These are phyloP conservation scores for Acipenser transmontanus DNA, from an alignment of 2,797 vertebrate genomes.

Conservation along the genomic window DNA sequence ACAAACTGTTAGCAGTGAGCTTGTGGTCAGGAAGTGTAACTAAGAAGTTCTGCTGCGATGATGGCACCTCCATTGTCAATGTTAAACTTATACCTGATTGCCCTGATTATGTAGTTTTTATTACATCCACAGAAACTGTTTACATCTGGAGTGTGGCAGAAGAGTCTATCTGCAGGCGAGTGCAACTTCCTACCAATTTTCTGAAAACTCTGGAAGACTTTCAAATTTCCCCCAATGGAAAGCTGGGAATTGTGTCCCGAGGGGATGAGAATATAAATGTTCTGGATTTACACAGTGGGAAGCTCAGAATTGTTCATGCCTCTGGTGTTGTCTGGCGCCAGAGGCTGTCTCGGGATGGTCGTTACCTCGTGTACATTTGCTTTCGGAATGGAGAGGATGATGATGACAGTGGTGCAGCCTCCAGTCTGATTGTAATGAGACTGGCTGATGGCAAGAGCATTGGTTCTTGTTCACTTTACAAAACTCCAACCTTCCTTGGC, in stretches of 20 bases:
- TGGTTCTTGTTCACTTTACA: slow-evolving; percentile 95
- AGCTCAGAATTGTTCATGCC: slow-evolving; percentile 84
- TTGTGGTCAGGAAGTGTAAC: slow-evolving; percentile 98
- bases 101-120: slow-evolving; percentile 87
- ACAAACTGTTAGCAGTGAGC: slow-evolving; percentile 92
- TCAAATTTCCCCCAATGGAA: slow-evolving; percentile 95
- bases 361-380: slow-evolving; percentile 93
- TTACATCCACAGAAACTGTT: slow-evolving; percentile 90
- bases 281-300: slow-evolving; percentile 90
- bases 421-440: slow-evolving; percentile 93
- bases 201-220: slow-evolving; percentile 93
- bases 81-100: slow-evolving; percentile 94
- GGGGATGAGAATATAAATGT: slow-evolving; percentile 96
- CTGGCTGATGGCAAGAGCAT: slow-evolving; percentile 97
- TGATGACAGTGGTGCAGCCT: slow-evolving; percentile 82
- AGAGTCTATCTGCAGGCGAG: slow-evolving; percentile 86
- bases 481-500: slow-evolving; percentile 89
- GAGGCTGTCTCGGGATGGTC: slow-evolving; percentile 86
- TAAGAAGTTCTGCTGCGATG: slow-evolving; percentile 94
- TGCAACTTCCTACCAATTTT: slow-evolving; percentile 89
- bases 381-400: slow-evolving; percentile 85
- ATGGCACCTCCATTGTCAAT: slow-evolving; percentile 85
- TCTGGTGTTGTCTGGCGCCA: slow-evolving; percentile 91
- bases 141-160: slow-evolving; percentile 95
- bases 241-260: slow-evolving; percentile 88